These are phyloP conservation scores for Eulemur albifrons DNA, from an alignment of 2,797 vertebrate species.

Conservation along the genomic window DNA sequence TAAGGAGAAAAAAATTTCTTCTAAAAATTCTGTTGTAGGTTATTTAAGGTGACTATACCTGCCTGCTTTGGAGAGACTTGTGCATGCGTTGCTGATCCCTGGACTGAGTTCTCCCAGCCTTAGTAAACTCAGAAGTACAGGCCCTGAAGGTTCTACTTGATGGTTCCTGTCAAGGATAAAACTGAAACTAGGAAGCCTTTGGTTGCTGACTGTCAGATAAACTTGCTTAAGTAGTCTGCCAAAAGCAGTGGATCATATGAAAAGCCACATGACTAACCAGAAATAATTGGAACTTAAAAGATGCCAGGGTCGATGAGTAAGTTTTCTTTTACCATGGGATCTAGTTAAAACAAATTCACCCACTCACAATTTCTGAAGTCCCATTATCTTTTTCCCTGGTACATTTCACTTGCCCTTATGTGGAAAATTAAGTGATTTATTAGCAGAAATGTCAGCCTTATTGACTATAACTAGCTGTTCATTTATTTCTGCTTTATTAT, in stretches of 20 bases:
- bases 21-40: neutral
- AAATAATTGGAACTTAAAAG: constrained; percentile 51
- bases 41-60: neutral
- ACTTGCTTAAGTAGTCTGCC: constrained; percentile 40
- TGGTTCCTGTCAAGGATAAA: constrained; percentile 56
- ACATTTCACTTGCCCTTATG: neutral
- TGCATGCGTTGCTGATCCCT: neutral
- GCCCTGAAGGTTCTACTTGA: neutral
- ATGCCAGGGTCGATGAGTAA: constrained; percentile 48
- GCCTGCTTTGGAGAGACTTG: neutral
- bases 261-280: constrained; percentile 69
- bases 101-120: neutral
- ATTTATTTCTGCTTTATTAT: neutral
- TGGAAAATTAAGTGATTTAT: constrained; percentile 32
- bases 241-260: constrained; percentile 32
- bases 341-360: constrained; percentile 40
- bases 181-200: constrained; percentile 68
- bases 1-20: constrained; percentile 28
- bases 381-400: constrained; percentile 9
- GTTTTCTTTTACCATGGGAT: constrained; percentile 48
- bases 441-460: constrained; percentile 13
- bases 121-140: neutral
- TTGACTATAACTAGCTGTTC: neutral
- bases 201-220: constrained; percentile 54
- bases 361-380: constrained; percentile 34